Evolutionary conservation across 2,797 vertebrate species (phyloP), one percentile per base, ranked within the genome.

Genomic region (Pelodytes ibericus): DNA sequence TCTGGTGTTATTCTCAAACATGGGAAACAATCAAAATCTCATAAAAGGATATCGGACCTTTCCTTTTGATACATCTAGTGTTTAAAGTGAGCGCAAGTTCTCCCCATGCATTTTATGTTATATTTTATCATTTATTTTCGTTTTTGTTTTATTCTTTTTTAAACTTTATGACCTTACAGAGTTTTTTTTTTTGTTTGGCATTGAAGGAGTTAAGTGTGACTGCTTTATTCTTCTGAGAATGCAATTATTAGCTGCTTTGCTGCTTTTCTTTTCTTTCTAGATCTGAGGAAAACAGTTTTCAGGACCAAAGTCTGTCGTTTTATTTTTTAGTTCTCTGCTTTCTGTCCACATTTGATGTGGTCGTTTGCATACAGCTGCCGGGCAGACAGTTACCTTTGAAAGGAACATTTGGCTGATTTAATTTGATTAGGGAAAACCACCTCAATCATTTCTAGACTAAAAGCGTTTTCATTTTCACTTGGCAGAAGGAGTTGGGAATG

Each of bases 311-410:
- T 91, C 90, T 89, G 84, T 87, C 81, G 87, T 82, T 87, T 85
- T 84, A 86, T 87, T 57, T 77, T 24, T 24, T 24, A 8, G 7
- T 11, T 24, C 49, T 24, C 49, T 24, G n/a, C n/a, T 53, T 56
- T 58, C 77, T 66, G 75, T 71, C 56, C 83, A 87, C 90, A 89
- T 90, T 91, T 92, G 90, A 89, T 91, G 88, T 90, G 88, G 89
- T 93, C 81, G 89, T 93, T 93, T 93, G 91, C 91, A 93, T 93
- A 93, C 91, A 94, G 92, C 92, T 94, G 91, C 91, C 89, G 88
- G 86, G 88, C 92, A 91, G 90, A 91, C 90, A 91, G 90, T 93
- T 93, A 94, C 90, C 90, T 92, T 92, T 94, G 92, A 93, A 93
- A 92, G 88, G 90, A 92, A 90, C 88, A 91, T 91, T 93, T 93